Conservation (phyloP, 2,797 vertebrate species). For the Lutjanus campechanus region DNA sequence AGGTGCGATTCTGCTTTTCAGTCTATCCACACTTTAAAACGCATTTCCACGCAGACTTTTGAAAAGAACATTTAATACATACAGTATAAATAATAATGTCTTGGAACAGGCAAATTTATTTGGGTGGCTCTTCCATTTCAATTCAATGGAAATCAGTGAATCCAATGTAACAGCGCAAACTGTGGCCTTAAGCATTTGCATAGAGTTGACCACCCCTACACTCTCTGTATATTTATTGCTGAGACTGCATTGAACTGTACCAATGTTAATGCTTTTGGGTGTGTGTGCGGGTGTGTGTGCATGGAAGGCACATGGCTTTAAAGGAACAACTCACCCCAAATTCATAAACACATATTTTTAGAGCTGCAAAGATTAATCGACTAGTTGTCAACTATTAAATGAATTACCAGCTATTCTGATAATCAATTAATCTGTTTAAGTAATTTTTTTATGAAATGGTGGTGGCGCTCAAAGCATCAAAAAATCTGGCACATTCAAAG, state of each 20-base stretch:
- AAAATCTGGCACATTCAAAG: no score
- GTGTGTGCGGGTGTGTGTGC: not conserved
- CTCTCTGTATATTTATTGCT: slow-evolving; percentile 16
- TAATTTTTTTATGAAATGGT: no score
- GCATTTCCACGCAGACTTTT: slow-evolving; percentile 14
- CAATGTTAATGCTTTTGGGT: not conserved
- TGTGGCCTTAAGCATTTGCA: slow-evolving; percentile 14
- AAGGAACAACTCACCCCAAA: no score
- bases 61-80: slow-evolving; percentile 7
- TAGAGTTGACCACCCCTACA: slow-evolving; percentile 6
- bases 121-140: not conserved
- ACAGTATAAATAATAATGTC: not conserved
- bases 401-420: no score
- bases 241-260: not conserved
- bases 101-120: not conserved
- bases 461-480: no score
- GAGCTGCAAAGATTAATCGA: no score
- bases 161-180: slow-evolving; percentile 4
- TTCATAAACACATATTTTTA: no score
- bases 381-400: no score
- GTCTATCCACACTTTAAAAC: slow-evolving; percentile 30
- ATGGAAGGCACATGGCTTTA: not conserved
- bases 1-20: slow-evolving; percentile 14
- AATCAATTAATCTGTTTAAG: no score
- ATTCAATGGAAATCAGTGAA: not conserved